These are phyloP conservation scores for Drosophila percnosoma DNA, from an alignment of 2,888 invertebrate species.

Conservation along the genomic window DNA sequence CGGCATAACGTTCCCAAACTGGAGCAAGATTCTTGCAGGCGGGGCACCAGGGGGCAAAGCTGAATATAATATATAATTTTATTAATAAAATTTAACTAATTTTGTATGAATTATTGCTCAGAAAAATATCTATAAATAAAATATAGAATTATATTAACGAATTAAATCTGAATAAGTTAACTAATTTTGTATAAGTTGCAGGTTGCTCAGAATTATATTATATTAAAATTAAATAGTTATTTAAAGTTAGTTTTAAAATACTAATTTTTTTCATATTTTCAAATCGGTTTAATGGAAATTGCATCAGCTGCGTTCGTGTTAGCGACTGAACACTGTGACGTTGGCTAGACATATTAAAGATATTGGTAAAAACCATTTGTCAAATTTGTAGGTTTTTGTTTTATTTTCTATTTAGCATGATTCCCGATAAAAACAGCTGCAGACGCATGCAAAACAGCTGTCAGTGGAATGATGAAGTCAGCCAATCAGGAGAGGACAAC, in stretches of 20 bases:
- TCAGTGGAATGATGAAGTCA: slow-evolving; percentile 24
- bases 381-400: not conserved
- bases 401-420: not conserved
- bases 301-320: not conserved
- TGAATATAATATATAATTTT: slow-evolving; percentile 82
- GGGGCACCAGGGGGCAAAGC: slow-evolving; percentile 99
- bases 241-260: not conserved
- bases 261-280: not conserved
- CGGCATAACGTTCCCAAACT: slow-evolving; percentile 94
- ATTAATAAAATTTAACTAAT: not conserved
- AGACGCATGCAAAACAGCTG: slow-evolving; percentile 30
- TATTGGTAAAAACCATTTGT: slow-evolving; percentile 11
- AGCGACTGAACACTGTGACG: not conserved
- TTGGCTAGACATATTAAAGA: not conserved
- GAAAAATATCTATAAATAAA: too few relatives aligned
- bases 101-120: not conserved
- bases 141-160: not conserved
- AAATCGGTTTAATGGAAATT: not conserved
- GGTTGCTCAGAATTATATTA: too few relatives aligned
- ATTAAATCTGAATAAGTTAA: not conserved
- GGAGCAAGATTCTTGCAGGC: slow-evolving; percentile 96
- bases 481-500: slow-evolving; percentile 53
- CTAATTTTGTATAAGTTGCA: too few relatives aligned
- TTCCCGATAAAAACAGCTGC: slow-evolving; percentile 44
- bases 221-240: not conserved